These are phyloP conservation scores for Triplophysa dalaica DNA, from an alignment of 2,113 vertebrate genomes.

Conservation along the genomic window DNA sequence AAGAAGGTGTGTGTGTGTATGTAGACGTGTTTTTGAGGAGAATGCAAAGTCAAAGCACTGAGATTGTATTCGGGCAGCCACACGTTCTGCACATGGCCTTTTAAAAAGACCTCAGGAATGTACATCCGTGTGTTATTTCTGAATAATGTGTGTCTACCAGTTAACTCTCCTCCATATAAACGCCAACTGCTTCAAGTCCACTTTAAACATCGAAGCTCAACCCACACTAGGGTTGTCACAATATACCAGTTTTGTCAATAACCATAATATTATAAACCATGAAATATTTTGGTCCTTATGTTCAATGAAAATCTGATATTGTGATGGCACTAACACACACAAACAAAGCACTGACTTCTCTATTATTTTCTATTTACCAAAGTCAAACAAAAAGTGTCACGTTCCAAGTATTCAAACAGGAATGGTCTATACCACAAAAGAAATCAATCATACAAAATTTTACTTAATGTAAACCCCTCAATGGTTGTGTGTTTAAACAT, in stretches of 20 bases:
- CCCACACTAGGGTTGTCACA: not conserved
- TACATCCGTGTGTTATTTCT: conserved; percentile 53
- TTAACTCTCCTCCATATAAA: conserved; percentile 18
- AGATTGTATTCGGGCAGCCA: conserved; percentile 54
- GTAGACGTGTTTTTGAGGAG: not conserved
- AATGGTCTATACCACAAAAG: too few species aligned
- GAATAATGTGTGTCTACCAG: conserved; percentile 28
- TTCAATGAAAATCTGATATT: too few species aligned
- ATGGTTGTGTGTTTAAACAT: not conserved
- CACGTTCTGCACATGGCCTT: conserved; percentile 54
- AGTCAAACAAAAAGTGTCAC: not conserved
- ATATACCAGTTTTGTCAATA: too few species aligned
- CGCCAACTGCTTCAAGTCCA: conserved; percentile 1
- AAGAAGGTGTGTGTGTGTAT: conserved; percentile 3
- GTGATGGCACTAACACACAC: too few species aligned
- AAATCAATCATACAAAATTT: not conserved
- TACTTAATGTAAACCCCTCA: not conserved
- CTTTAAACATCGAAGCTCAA: conserved; percentile 12
- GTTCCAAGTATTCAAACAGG: not conserved
- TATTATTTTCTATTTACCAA: not conserved
- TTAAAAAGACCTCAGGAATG: conserved; percentile 64
- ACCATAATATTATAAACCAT: not conserved
- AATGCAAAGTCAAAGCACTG: conserved; percentile 20
- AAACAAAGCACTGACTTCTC: not conserved
- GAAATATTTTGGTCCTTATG: too few species aligned